These are phyloP conservation scores for Pterostichus niger DNA, from an alignment of 2,888 invertebrate genomes.

Conservation along the genomic window DNA sequence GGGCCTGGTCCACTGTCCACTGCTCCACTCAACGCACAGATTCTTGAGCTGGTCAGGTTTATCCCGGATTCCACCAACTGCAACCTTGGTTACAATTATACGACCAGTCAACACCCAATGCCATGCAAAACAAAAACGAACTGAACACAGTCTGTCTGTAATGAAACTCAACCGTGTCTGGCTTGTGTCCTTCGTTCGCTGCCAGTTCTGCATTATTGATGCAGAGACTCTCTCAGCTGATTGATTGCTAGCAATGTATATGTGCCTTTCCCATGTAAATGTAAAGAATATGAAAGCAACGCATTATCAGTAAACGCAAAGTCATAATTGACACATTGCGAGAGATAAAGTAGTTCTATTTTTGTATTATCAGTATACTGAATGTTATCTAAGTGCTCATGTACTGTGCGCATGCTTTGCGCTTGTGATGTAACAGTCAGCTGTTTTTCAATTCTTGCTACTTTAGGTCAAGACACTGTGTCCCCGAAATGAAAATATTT, in stretches of 20 bases:
- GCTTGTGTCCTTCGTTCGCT: not conserved
- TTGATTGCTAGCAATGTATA: no score
- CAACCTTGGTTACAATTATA: conserved; percentile 38
- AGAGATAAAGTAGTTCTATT: conserved; percentile 22
- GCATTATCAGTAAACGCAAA: conserved; percentile 3
- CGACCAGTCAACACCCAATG: conserved; percentile 11
- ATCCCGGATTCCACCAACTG: conserved; percentile 47
- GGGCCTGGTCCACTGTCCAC: not conserved
- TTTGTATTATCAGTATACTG: conserved; percentile 6
- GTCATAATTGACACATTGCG: not conserved
- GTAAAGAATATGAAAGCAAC: not conserved
- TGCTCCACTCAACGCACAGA: conserved; percentile 22
- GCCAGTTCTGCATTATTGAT: not conserved
- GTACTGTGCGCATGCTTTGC: conserved; percentile 5
- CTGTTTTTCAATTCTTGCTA: conserved; percentile 29
- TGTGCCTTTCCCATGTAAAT: no score
- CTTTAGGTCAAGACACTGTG: conserved; percentile 47
- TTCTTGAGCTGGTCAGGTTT: conserved; percentile 55
- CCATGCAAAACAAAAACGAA: not conserved
- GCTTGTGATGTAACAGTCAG: conserved; percentile 70
- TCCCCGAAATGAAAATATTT: conserved; percentile 17
- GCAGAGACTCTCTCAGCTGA: not conserved
- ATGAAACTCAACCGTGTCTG: not conserved
- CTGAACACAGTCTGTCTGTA: not conserved
- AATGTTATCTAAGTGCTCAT: conserved; percentile 4